Base-by-base conservation (phyloP, 2,797 vertebrate species). In the Hephaestus fuliginosus region DNA sequence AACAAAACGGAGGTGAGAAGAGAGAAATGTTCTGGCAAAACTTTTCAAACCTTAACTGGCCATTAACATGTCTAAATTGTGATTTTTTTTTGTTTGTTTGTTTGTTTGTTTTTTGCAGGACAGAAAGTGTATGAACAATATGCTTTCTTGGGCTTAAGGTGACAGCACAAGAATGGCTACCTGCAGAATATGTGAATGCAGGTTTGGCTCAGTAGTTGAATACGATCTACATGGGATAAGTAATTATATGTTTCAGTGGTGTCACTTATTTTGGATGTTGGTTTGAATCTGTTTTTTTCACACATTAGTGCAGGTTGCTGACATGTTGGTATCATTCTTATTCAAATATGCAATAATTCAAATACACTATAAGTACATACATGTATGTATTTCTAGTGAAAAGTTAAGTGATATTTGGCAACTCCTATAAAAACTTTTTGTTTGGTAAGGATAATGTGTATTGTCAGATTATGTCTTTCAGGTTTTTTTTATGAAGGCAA, bases 1-100 rank as follows among this genome's bases (percentile, higher is more conserved):
- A 52, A 67, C 49, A 65, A 56, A 74, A 72, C 41, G 14, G 20
- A 64, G 64, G 49, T 17, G 65, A 78, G 28, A 78, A 70, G 36
- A 65, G 41, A 75, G 28, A 52, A 20, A 78, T 65, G 46, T 55
- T 41, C 18, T 55, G 43, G 71, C 12, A 13, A 65, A 74, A 52
- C 25, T 10, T 57, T 60, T 41, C 55, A 9, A 62, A 64, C 14
- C 62, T 74, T 62, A 61, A 72, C 18, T 67, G 52, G 51, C 41
- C 25, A 8, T 28, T 25, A 22, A 55, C 7, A 52, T 12, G 25
- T 41, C 7, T 6, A n/a, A 72, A 51, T 17, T 17, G 17, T 43
- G 39, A 28, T 25, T 25, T 25, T 25, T 25, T 25, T 25, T 25
- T 25, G n/a, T 25, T 25, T 25, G 25, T 25, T 25, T 25, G 25